These are phyloP conservation scores for Urosaurus nigricauda DNA, from an alignment of 2,797 vertebrate species.

Conservation along the genomic window DNA sequence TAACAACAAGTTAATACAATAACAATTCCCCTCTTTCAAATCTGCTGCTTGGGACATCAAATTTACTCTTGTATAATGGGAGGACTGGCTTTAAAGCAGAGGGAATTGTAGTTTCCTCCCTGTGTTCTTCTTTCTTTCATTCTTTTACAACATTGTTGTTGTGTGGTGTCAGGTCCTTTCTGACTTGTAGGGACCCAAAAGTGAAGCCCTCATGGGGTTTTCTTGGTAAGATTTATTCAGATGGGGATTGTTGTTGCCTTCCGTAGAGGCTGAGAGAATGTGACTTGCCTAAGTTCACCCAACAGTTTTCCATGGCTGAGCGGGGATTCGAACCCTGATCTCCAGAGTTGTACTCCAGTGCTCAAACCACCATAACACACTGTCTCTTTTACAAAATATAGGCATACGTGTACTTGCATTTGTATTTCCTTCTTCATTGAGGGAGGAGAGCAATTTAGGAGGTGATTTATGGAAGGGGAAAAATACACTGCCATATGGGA, in stretches of 20 bases:
- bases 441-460: neutral
- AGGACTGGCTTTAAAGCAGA: neutral
- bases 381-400: too few relatives aligned
- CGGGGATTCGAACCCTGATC: too few relatives aligned
- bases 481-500: neutral
- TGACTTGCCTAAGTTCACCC: too few relatives aligned
- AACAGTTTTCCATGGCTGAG: too few relatives aligned
- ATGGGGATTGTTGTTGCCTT: too few relatives aligned
- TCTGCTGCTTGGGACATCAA: neutral
- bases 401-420: neutral
- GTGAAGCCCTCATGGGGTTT: too few relatives aligned
- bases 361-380: too few relatives aligned
- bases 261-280: too few relatives aligned
- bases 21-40: neutral
- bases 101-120: neutral
- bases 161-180: too few relatives aligned
- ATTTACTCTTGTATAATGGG: neutral
- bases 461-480: neutral
- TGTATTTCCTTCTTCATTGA: neutral
- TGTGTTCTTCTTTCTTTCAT: neutral
- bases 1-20: neutral
- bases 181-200: too few relatives aligned
- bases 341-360: too few relatives aligned
- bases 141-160: neutral
- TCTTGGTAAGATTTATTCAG: too few relatives aligned